Conservation (phyloP, 2,888 invertebrate species). For the Andrena chrysosceles region DNA sequence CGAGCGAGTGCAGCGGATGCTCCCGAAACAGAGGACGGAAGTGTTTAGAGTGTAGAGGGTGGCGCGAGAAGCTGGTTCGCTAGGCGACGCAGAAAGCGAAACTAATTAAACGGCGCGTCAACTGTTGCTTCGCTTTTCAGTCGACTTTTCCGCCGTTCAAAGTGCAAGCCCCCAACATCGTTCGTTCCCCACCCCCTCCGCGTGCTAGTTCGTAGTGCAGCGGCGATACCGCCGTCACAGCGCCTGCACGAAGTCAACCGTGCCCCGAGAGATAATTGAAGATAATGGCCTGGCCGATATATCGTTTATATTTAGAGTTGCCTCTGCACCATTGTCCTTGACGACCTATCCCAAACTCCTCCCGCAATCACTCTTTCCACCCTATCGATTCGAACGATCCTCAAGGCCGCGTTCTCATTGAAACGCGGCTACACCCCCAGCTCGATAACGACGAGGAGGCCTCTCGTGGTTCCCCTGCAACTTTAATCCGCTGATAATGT, state of each 20-base stretch:
- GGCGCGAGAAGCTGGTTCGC: background rate
- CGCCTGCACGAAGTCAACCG: slow-evolving; percentile 38
- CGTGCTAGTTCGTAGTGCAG: background rate
- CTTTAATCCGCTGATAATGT: background rate
- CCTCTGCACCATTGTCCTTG: slow-evolving; percentile 32
- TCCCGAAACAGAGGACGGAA: slow-evolving; percentile 8
- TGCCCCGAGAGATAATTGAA: slow-evolving; percentile 52
- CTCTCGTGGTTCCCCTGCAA: background rate
- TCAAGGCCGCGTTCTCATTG: background rate
- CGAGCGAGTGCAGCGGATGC: slow-evolving; percentile 7
- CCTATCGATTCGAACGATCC: slow-evolving; percentile 11
- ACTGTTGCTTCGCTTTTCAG: slow-evolving; percentile 57
- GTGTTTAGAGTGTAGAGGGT: slow-evolving; percentile 22
- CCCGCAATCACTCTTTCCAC: background rate
- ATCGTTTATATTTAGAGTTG: slow-evolving; percentile 52
- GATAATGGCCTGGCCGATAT: slow-evolving; percentile 38
- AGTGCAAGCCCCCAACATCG: slow-evolving; percentile 30
- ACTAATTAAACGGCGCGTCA: slow-evolving; percentile 56
- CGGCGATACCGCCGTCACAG: slow-evolving; percentile 19
- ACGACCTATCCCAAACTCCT: slow-evolving; percentile 33
- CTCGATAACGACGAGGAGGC: background rate
- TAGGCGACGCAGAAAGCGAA: slow-evolving; percentile 28
- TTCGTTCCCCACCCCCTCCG: slow-evolving; percentile 10
- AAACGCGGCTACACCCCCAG: background rate
- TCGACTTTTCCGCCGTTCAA: slow-evolving; percentile 50